Base-by-base conservation (phyloP, 2,797 vertebrate genomes). In the Sphenopsis melanotis region DNA sequence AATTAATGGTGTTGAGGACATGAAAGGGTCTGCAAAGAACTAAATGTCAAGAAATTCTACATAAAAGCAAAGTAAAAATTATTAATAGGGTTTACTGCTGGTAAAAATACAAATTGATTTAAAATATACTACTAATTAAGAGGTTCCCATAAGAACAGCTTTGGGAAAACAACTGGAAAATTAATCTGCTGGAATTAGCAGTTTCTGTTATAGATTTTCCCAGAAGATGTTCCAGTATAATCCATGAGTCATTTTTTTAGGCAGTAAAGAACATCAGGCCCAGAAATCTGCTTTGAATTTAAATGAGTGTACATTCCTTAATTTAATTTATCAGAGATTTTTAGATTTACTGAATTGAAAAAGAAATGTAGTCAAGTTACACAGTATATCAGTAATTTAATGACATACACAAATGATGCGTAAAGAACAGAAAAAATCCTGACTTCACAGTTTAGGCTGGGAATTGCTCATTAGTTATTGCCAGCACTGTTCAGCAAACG, bases 151-250 rank as follows among this genome's bases (percentile, higher is more conserved):
- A 83, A 77, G 82, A 92, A 50, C 11, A 68, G 24, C 29, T 80
- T 87, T 80, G 84, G 89, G 65, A 92, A 83, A 91, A 90, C 23
- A 70, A 95, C 15, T 59, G 68, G 82, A 96, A 96, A 96, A 94
- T 83, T 83, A 74, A 83, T 85, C 57, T 83, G n/a, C 57, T 87
- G 36, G 69, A 94, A 94, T 92, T 92, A 90, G 42, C 69, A 89
- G 69, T 69, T 88, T 94, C 71, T 94, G 22, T 89, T 81, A 60
- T 34, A 87, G n/a, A 70, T 70, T 94, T 92, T 95, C 89, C 83
- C 87, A 94, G 87, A 87, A 93, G 7, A 89, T 83, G 20, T 87
- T 69, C 57, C 23, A 80, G 32, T 80, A 85, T 85, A 94, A 92
- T 50, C 55, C 30, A 29, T 15, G 21, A 93, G 37, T 50, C 50